These are phyloP conservation scores for Danaus melanippus DNA, from an alignment of 1,140 invertebrate species.

Conservation along the genomic window DNA sequence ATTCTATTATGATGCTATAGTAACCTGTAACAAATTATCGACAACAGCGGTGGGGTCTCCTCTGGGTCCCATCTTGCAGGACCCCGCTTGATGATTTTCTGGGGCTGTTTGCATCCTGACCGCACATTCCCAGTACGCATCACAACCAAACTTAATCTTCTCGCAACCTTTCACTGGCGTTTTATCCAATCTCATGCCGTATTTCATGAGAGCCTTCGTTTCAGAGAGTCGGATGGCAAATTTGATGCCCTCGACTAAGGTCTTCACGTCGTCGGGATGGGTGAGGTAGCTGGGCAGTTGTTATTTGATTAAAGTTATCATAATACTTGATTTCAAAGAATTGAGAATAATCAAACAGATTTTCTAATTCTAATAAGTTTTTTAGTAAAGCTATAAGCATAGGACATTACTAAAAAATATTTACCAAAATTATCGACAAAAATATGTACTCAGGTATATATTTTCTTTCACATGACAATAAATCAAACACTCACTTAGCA, in stretches of 20 bases:
- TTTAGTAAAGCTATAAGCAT: too few relatives aligned
- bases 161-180: conserved; percentile 82
- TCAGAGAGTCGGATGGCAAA: conserved; percentile 79
- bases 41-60: conserved; percentile 81
- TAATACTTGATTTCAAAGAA: too few relatives aligned
- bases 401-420: too few relatives aligned
- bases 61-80: conserved; percentile 84
- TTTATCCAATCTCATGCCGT: conserved; percentile 80
- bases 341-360: too few relatives aligned
- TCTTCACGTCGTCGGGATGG: conserved; percentile 78
- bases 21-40: conserved; percentile 76
- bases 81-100: conserved; percentile 89
- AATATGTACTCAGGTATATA: too few relatives aligned
- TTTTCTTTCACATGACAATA: too few relatives aligned
- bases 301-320: too few relatives aligned
- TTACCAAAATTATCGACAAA: too few relatives aligned
- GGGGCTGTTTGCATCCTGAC: conserved; percentile 81
- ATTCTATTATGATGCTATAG: too few relatives aligned
- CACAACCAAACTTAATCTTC: conserved; percentile 79
- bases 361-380: too few relatives aligned
- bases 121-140: conserved; percentile 87
- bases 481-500: conserved; percentile 62
- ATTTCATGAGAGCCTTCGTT: conserved; percentile 77
- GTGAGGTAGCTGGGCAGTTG: conserved; percentile 51
- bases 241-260: conserved; percentile 83